A percentile compares a stretch with the other conserved stretches of the same genome.
These are phyloP conservation scores for Aix galericulata DNA, from an alignment of 2,113 vertebrate species.

Conservation along the genomic window DNA sequence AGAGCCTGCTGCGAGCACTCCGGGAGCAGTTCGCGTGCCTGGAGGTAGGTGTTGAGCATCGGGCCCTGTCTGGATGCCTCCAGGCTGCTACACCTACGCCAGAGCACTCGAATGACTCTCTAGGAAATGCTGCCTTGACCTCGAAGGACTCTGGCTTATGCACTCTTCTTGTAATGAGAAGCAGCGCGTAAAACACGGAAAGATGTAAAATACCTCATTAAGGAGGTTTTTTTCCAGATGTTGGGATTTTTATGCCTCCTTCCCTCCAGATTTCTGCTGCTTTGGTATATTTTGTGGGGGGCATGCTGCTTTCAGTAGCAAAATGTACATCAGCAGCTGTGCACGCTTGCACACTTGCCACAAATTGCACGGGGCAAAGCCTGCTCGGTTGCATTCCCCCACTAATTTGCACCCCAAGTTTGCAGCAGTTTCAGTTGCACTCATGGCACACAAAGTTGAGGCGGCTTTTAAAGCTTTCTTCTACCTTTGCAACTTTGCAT, in stretches of 20 bases:
- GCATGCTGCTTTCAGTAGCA: background rate
- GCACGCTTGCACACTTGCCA: rapidly evolving
- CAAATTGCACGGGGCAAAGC: rapidly evolving
- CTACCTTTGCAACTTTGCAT: background rate
- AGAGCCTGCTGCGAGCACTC: background rate
- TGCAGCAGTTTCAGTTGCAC: background rate
- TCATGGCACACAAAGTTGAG: background rate
- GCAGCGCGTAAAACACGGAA: background rate
- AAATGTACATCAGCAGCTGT: background rate
- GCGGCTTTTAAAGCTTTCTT: background rate
- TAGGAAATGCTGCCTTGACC: background rate
- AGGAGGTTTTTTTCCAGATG: background rate
- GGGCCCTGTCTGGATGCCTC: background rate
- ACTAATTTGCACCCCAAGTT: background rate
- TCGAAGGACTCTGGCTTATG: background rate
- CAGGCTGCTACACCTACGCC: background rate
- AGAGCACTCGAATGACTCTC: background rate
- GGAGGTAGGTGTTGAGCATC: background rate
- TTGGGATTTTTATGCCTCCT: background rate
- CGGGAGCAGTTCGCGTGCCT: background rate
- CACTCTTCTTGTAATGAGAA: background rate
- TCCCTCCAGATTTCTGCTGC: background rate
- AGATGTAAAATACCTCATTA: background rate
- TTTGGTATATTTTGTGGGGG: rapidly evolving
- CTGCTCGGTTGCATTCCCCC: rapidly evolving